Evolutionary conservation across 2,113 vertebrate genomes (phyloP), one percentile per base, ranked within the genome.

Genomic region (Aspiorhynchus laticeps): DNA sequence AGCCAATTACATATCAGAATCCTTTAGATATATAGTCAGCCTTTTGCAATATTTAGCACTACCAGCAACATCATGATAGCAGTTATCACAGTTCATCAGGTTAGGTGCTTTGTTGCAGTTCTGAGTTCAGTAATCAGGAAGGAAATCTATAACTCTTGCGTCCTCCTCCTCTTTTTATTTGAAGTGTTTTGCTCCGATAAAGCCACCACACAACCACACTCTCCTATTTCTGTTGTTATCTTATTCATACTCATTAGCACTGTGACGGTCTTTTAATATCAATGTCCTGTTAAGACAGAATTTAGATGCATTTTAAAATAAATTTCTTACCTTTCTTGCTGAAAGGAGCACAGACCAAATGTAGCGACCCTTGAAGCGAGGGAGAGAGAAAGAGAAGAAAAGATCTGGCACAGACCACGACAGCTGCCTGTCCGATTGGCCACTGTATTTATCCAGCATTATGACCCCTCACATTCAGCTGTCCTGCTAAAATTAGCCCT

Each of bases 391-490:
- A 71, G 80, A 67, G 88, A 63, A 85, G 86, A 92, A 92, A 91
- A 91, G 92, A 90, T 91, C 92, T 48, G 84, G 91, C 80, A 93
- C 28, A 89, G 91, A 93, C 94, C 88, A 93, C 92, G 86, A 24
- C 88, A 53, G 51, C 51, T 53, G 51, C 17, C 51, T 56, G 69
- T 71, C 77, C 69, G 1, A 51, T 85, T 41, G 87, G 81, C 87
- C 63, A 92, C 91, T 90, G 91, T 94, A 94, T 95, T 95, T 95
- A 96, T 96, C 94, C 91, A 90, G 89, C 91, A 91, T 93, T 93
- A 86, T 95, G 95, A 96, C 95, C 94, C 94, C 93, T 96, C 93
- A 95, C 95, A 95, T 96, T 95, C 92, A 93, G 93, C 91, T 90
- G 92, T 48, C 73, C n/a, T 5, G 90, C 92, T 96, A 96, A 94